Conservation (phyloP, 2,888 invertebrate genomes). For the Drosophila subsilvestris region DNA sequence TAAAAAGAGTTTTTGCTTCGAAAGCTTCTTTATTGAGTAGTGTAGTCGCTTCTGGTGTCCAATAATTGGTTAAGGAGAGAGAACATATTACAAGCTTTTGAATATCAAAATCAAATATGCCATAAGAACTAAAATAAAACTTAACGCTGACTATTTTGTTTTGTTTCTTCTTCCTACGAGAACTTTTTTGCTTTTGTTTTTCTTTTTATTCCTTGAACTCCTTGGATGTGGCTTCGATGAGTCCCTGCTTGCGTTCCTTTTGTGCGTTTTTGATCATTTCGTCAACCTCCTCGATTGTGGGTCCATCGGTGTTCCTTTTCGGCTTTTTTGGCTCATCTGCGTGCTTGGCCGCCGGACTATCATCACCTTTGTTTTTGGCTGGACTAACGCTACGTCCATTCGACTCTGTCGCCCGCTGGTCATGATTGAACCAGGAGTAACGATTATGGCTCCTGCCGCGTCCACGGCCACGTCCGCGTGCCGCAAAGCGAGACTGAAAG, state of each 20-base stretch:
- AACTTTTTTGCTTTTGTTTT: slow-evolving; percentile 78
- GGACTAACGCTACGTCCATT: slow-evolving; percentile 4
- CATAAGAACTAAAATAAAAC: slow-evolving; percentile 46
- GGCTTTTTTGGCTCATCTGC: slow-evolving; percentile 40
- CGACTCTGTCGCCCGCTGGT: not conserved
- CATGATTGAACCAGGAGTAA: slow-evolving; percentile 50
- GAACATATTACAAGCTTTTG: slow-evolving; percentile 21
- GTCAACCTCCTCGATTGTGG: slow-evolving; percentile 86
- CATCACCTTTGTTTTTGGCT: not conserved
- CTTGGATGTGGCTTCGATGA: slow-evolving; percentile 85
- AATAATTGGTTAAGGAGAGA: not conserved
- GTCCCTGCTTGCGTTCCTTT: slow-evolving; percentile 86
- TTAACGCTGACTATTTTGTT: slow-evolving; percentile 46
- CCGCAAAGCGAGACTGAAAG: slow-evolving; percentile 82
- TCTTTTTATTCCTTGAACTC: slow-evolving; percentile 82
- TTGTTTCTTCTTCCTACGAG: slow-evolving; percentile 69
- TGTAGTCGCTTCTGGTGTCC: not conserved
- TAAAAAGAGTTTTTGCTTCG: slow-evolving; percentile 47
- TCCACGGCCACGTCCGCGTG: slow-evolving; percentile 78
- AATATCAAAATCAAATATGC: slow-evolving; percentile 23
- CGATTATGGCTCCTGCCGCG: slow-evolving; percentile 41
- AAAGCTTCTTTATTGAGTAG: slow-evolving; percentile 62
- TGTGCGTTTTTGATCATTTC: slow-evolving; percentile 86
- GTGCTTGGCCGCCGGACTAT: not conserved
- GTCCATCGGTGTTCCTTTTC: slow-evolving; percentile 85